Evolutionary conservation across 2,797 vertebrate species (phyloP).

Genomic region (Notolabrus celidotus): DNA sequence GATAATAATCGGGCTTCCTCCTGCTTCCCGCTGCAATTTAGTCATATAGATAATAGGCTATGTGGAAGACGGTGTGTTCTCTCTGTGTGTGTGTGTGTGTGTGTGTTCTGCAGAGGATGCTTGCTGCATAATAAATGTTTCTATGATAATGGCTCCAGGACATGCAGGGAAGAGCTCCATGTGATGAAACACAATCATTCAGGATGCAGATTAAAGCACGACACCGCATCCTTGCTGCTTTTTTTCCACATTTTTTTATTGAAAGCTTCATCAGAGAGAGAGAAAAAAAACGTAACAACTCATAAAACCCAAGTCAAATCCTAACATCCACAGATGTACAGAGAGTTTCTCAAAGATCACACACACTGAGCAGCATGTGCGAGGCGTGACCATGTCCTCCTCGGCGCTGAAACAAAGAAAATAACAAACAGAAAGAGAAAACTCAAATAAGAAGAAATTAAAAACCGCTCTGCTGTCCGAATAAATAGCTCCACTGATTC

Average conservation of each 20-base stretch:
- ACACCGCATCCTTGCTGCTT: slow-evolving; percentile 47
- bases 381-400: slow-evolving; percentile 78
- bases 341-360: slow-evolving; percentile 86
- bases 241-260: slow-evolving; percentile 91
- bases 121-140: slow-evolving; percentile 55
- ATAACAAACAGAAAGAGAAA: slow-evolving; percentile 54
- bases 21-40: slow-evolving; percentile 68
- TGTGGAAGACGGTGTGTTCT: slow-evolving; percentile 26
- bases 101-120: slow-evolving; percentile 12
- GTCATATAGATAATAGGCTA: slow-evolving; percentile 72
- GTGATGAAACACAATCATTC: slow-evolving; percentile 49
- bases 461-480: slow-evolving; percentile 81
- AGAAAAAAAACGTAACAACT: slow-evolving; percentile 78
- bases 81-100: slow-evolving; percentile 31
- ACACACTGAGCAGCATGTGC: slow-evolving; percentile 78
- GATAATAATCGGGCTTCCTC: slow-evolving; percentile 72
- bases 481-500: slow-evolving; percentile 76
- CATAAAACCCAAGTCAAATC: slow-evolving; percentile 93
- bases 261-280: slow-evolving; percentile 97
- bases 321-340: slow-evolving; percentile 98
- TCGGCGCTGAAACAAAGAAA: slow-evolving; percentile 72
- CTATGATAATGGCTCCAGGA: slow-evolving; percentile 45
- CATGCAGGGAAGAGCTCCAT: slow-evolving; percentile 26
- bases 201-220: slow-evolving; percentile 54
- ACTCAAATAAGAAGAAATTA: slow-evolving; percentile 43